Percentiles rank a stretch among this genome's conserved stretches.
These are phyloP conservation scores for Acestrorhynchus altus DNA, from an alignment of 2,797 vertebrate genomes.

Conservation along the genomic window DNA sequence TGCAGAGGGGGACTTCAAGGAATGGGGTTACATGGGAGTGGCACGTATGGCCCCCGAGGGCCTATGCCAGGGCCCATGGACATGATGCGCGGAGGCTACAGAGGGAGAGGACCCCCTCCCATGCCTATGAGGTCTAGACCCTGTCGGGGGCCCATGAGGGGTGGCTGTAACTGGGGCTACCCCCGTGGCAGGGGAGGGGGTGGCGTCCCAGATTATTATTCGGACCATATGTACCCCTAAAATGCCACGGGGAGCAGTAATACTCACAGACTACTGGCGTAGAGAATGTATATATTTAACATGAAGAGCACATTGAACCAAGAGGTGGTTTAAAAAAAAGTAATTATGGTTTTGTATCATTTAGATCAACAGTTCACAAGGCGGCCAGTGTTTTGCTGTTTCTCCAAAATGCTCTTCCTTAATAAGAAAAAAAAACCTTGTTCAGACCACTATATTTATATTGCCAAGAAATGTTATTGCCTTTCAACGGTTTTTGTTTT, in stretches of 20 bases:
- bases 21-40: conserved; percentile 51
- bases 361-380: conserved; percentile 73
- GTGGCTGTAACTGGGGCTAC: conserved; percentile 78
- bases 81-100: conserved; percentile 69
- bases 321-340: conserved; percentile 41
- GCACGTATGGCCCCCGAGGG: conserved; percentile 70
- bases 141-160: conserved; percentile 73
- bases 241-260: conserved; percentile 70
- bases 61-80: conserved; percentile 69
- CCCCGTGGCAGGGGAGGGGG: conserved; percentile 76
- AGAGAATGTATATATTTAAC: conserved; percentile 83
- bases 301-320: conserved; percentile 76
- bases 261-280: conserved; percentile 72
- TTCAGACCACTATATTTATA: conserved; percentile 90
- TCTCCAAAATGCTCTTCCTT: conserved; percentile 75
- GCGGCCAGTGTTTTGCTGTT: conserved; percentile 75
- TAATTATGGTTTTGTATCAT: conserved; percentile 79
- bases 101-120: conserved; percentile 73
- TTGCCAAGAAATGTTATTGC: conserved; percentile 82
- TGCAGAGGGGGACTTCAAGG: conserved; percentile 42
- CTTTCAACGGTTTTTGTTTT: conserved; percentile 76
- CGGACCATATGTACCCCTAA: conserved; percentile 78
- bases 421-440: conserved; percentile 76
- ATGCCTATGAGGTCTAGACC: conserved; percentile 74
- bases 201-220: conserved; percentile 73